Conservation (phyloP, 2,888 invertebrate genomes). For the Dinocampus coccinellae region DNA sequence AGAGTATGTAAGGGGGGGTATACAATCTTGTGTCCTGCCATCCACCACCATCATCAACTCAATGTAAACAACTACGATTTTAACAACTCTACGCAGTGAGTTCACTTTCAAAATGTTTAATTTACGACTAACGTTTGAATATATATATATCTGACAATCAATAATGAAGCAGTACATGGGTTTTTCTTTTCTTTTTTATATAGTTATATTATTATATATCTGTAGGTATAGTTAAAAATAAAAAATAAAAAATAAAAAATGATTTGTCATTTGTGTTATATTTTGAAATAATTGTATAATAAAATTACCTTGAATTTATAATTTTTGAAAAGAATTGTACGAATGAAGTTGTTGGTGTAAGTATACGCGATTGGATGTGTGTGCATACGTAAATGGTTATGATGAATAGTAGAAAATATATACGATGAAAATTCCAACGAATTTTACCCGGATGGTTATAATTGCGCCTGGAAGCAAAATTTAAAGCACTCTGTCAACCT, state of each 20-base stretch:
- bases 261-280: too few species aligned
- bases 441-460: constrained; percentile 1
- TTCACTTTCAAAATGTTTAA: constrained; percentile 22
- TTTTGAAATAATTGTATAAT: too few species aligned
- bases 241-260: too few species aligned
- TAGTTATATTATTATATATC: too few species aligned
- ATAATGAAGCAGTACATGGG: background rate
- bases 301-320: too few species aligned
- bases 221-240: too few species aligned
- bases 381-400: too few species aligned
- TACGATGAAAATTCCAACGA: background rate
- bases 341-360: too few species aligned
- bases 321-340: too few species aligned
- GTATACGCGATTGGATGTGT: too few species aligned
- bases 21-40: constrained; percentile 5
- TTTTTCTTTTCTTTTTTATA: background rate
- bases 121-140: constrained; percentile 16
- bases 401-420: background rate
- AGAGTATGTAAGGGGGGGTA: background rate
- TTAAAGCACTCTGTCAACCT: constrained; percentile 1
- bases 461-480: constrained; percentile 5
- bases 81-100: constrained; percentile 21
- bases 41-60: constrained; percentile 13
- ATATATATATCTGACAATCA: constrained; percentile 18
- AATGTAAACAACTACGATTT: constrained; percentile 26